These are phyloP conservation scores for Lineus longissimus DNA, from an alignment of 1,140 invertebrate species.

Conservation along the genomic window DNA sequence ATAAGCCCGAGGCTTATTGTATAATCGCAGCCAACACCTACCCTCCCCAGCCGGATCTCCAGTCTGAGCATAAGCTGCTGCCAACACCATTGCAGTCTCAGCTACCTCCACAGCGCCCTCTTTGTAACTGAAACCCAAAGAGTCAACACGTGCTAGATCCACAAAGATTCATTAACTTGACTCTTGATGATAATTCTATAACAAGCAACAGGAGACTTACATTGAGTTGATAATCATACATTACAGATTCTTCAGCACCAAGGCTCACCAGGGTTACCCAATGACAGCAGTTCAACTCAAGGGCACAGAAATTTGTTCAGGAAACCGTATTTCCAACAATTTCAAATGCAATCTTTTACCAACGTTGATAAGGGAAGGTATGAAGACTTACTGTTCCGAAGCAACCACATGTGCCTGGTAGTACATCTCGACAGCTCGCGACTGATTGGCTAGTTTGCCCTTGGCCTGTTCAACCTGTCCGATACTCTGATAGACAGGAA, in stretches of 20 bases:
- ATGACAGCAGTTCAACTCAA: too few species aligned
- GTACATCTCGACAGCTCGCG: slow-evolving; percentile 42
- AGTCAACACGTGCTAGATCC: not conserved
- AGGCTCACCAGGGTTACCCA: too few species aligned
- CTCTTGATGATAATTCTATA: too few species aligned
- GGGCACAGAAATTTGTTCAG: too few species aligned
- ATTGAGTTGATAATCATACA: too few species aligned
- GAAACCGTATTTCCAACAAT: too few species aligned
- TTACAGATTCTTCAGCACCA: too few species aligned
- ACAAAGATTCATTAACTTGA: too few species aligned
- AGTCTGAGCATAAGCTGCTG: slow-evolving; percentile 39
- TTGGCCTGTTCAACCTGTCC: slow-evolving; percentile 46
- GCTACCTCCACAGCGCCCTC: slow-evolving; percentile 37
- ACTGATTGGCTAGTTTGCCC: slow-evolving; percentile 44
- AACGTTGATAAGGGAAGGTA: slow-evolving; percentile 1
- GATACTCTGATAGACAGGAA: slow-evolving; percentile 42
- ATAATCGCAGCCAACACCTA: slow-evolving; percentile 22
- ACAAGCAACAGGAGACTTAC: too few species aligned
- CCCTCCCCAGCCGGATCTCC: slow-evolving; percentile 46
- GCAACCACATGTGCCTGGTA: slow-evolving; percentile 49
- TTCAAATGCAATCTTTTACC: too few species aligned
- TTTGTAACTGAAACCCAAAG: slow-evolving; percentile 25
- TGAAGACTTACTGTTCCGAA: slow-evolving; percentile 38
- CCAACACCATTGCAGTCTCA: slow-evolving; percentile 39
- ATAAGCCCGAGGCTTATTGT: not conserved